Percentiles rank a stretch among this genome's conserved stretches.
Evolutionary conservation across 2,113 vertebrate species (phyloP).

Genomic region (Pygoscelis adeliae): DNA sequence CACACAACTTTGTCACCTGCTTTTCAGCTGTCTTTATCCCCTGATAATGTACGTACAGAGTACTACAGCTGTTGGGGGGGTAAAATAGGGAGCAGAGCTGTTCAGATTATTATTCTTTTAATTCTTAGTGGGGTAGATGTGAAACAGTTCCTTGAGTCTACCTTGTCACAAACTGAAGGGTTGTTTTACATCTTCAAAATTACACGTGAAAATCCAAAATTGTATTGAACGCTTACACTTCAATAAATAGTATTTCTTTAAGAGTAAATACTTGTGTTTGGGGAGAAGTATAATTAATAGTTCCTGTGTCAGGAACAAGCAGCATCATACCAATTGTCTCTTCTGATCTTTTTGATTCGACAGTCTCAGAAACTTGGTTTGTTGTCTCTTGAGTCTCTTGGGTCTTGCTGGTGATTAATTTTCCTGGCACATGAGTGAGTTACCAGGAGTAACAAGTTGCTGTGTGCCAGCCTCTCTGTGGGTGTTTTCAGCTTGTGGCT

Average conservation of each 20-base stretch:
- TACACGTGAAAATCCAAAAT: background rate
- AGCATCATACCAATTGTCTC: background rate
- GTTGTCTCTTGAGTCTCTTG: background rate
- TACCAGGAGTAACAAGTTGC: background rate
- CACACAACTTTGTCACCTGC: background rate
- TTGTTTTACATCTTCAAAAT: background rate
- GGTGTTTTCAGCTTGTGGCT: background rate
- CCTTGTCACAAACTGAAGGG: background rate
- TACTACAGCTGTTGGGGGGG: background rate
- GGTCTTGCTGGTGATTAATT: background rate
- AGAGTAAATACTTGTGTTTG: background rate
- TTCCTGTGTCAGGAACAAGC: background rate
- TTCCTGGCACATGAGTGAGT: background rate
- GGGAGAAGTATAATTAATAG: background rate
- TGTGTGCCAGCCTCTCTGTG: background rate
- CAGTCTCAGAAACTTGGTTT: background rate
- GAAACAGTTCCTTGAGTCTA: background rate
- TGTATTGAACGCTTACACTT: background rate
- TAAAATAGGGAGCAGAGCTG: background rate
- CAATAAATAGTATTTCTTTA: background rate
- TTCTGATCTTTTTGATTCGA: background rate
- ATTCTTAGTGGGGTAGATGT: background rate
- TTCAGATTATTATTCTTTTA: background rate
- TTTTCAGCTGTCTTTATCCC: background rate
- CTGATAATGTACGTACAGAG: background rate